These are phyloP conservation scores for Molothrus aeneus DNA, from an alignment of 2,797 vertebrate genomes.

Conservation along the genomic window DNA sequence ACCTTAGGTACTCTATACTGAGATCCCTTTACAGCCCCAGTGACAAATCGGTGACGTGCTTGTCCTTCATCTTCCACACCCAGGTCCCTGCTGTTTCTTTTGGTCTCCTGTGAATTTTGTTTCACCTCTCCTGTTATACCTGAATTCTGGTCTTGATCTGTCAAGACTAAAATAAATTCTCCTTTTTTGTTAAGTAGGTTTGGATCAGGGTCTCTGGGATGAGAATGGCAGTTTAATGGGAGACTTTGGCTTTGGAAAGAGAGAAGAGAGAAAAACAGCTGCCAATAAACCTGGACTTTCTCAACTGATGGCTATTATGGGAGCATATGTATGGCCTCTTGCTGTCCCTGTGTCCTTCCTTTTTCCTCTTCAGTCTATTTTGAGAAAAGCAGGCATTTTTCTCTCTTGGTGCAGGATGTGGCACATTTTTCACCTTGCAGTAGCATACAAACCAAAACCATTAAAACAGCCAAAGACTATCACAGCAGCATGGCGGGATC, in stretches of 20 bases:
- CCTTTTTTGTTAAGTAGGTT: neutral
- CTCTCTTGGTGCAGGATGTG: neutral
- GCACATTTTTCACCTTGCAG: constrained; percentile 45
- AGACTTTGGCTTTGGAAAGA: neutral
- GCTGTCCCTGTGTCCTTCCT: neutral
- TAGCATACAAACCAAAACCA: constrained; percentile 27
- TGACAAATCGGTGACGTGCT: neutral
- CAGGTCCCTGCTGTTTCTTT: neutral
- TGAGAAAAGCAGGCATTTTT: constrained; percentile 32
- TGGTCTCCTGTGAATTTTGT: rapidly evolving
- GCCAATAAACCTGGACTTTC: neutral
- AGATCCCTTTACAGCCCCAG: neutral
- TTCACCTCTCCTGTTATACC: neutral
- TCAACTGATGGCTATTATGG: neutral
- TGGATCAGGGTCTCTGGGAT: neutral
- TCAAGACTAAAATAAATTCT: neutral
- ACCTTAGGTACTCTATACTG: neutral
- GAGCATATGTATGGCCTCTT: neutral
- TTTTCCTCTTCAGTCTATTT: neutral
- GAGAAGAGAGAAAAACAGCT: neutral
- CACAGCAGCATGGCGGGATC: constrained; percentile 31
- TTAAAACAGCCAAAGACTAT: constrained; percentile 58
- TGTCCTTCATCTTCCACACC: neutral
- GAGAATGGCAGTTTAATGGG: neutral
- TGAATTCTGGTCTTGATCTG: neutral